Evolutionary conservation across 2,113 vertebrate species (phyloP).

Genomic region (Balaeniceps rex): DNA sequence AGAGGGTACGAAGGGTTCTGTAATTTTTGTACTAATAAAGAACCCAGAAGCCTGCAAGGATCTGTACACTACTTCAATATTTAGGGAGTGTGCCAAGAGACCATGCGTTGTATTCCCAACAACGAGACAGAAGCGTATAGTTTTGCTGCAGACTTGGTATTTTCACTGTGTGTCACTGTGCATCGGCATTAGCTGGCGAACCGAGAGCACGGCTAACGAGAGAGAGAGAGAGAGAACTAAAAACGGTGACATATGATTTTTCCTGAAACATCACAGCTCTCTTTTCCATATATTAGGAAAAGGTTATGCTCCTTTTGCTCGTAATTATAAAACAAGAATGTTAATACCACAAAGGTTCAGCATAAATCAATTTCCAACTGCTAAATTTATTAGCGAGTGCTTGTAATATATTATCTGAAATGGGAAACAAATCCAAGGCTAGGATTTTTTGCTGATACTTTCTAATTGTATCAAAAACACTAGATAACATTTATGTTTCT

Average conservation of each 20-base stretch:
- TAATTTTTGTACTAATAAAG: neutral
- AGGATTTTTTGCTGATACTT: slow-evolving; percentile 40
- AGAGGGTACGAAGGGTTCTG: neutral
- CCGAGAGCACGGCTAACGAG: slow-evolving; percentile 44
- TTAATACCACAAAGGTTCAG: slow-evolving; percentile 61
- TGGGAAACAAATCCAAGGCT: neutral
- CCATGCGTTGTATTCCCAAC: neutral
- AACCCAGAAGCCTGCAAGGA: neutral
- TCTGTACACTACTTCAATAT: neutral
- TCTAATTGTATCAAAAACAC: slow-evolving; percentile 39
- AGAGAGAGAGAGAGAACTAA: neutral
- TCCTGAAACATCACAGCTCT: slow-evolving; percentile 54
- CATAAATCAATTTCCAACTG: slow-evolving; percentile 55
- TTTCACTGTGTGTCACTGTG: slow-evolving; percentile 37
- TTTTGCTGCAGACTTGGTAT: slow-evolving; percentile 33
- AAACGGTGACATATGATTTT: slow-evolving; percentile 18
- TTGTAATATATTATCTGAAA: slow-evolving; percentile 49
- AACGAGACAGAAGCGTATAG: neutral
- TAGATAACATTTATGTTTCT: slow-evolving; percentile 34
- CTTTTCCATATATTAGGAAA: slow-evolving; percentile 51
- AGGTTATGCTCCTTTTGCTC: slow-evolving; percentile 57
- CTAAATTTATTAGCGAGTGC: slow-evolving; percentile 42
- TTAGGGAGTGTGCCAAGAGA: neutral
- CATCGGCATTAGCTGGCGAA: slow-evolving; percentile 52
- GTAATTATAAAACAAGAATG: slow-evolving; percentile 57